Evolutionary conservation across 2,797 vertebrate genomes (phyloP), one percentile per base, ranked within the genome.

Genomic region (Neostethus bicornis): DNA sequence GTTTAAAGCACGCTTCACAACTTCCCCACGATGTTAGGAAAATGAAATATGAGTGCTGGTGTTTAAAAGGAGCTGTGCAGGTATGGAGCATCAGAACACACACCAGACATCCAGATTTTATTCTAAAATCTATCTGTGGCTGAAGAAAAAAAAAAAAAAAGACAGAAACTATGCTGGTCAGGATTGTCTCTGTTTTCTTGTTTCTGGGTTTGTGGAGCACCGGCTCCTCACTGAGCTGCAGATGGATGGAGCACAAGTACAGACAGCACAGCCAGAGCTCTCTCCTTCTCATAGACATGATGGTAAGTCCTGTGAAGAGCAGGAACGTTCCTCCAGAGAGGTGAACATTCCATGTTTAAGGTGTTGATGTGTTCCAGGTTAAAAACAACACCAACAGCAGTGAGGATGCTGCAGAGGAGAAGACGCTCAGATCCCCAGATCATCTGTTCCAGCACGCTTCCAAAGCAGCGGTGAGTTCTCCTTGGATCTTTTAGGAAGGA

Each of bases 191-290:
- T 1, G 37, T 71, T 6, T 73, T 50, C 11, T 0, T 79, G 39
- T 42, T 64, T 25, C 17, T 81, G 1, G 1, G n/a, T 37, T 19
- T 83, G 66, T n/a, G 0, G 58, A n/a, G 51, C 3, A 16, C 61
- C 24, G 62, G 26, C 39, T 69, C 65, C 9, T 57, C 57, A 0
- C 47, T 78, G 11, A 62, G 61, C 68, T 90, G 87, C 75, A 62
- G 20, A 3, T 88, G 88, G 88, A 63, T 87, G 61, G 26, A 73
- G n/a, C 46, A 73, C 0, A 80, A 79, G 35, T 90, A 89, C 73
- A 38, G 0, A 31, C 54, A 79, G 26, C 44, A 69, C 66, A 87
- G 76, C 26, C 5, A 39, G 7, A 37, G 3, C 0, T 72, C 34
- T 25, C 1, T 87, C 65, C 3, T 12, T 21, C 73, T 84, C 0